Percentiles rank a stretch among this genome's conserved stretches.
Evolutionary conservation across 2,113 vertebrate species (phyloP).

Genomic region (Pipa parva): DNA sequence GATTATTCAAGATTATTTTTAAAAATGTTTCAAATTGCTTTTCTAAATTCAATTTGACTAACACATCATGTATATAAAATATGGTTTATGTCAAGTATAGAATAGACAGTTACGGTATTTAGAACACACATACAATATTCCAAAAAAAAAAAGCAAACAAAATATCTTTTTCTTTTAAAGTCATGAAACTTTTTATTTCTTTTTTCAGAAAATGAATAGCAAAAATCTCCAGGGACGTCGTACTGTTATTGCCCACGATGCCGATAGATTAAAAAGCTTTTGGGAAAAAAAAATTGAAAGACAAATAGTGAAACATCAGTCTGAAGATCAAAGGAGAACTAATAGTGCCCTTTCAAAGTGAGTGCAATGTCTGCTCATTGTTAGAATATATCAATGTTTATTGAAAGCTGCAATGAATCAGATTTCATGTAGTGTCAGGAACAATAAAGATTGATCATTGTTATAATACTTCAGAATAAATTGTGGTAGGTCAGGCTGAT

Average conservation of each 20-base stretch:
- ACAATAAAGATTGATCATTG: neutral
- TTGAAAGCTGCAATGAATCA: neutral
- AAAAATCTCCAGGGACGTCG: neutral
- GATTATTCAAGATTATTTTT: too few species aligned
- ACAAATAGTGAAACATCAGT: constrained; percentile 44
- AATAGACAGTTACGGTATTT: too few species aligned
- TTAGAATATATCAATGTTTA: neutral
- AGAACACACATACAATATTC: too few species aligned
- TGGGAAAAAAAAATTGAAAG: constrained; percentile 56
- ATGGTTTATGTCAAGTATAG: too few species aligned
- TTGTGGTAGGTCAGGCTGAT: neutral
- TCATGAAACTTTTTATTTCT: constrained; percentile 1
- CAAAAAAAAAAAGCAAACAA: too few species aligned
- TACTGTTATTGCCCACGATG: constrained; percentile 34
- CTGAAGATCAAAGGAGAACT: constrained; percentile 48
- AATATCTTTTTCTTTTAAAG: too few species aligned
- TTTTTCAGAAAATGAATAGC: constrained; percentile 55
- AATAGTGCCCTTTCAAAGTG: constrained; percentile 57
- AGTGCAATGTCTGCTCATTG: constrained; percentile 14
- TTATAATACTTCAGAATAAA: neutral
- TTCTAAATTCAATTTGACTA: too few species aligned
- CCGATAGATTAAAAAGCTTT: constrained; percentile 52
- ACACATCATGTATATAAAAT: too few species aligned
- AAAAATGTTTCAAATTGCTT: too few species aligned
- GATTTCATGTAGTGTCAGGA: neutral